phyloP scores from a whole-genome alignment of 2,113 vertebrate species.

The Pseudopodoces humilis region DNA sequence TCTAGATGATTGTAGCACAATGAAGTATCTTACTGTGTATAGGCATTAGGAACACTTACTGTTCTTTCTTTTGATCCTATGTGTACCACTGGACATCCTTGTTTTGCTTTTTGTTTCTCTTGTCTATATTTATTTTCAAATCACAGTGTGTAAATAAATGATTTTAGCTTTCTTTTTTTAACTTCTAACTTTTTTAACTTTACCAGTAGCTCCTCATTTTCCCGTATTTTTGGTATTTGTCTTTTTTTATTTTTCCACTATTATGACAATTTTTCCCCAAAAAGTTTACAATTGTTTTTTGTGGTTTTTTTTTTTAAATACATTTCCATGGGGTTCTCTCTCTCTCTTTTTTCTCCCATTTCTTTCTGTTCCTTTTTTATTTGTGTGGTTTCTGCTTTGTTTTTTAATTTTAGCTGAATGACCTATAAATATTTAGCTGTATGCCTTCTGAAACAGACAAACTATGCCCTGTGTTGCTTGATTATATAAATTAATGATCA shows the following conservation, averaged over 20 bases:
- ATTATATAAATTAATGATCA: neutral
- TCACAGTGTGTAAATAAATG: neutral
- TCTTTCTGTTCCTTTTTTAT: neutral
- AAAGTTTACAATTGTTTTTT: neutral
- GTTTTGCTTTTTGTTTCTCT: neutral
- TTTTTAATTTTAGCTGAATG: neutral
- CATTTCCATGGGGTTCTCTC: accelerated
- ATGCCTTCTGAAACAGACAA: neutral
- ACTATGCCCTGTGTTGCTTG: neutral
- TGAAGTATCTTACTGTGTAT: neutral
- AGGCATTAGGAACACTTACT: neutral
- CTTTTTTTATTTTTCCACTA: neutral
- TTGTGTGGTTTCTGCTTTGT: neutral
- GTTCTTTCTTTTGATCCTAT: neutral
- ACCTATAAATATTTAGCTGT: neutral
- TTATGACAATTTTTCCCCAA: accelerated
- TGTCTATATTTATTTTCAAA: neutral
- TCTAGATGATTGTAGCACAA: neutral
- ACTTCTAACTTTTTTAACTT: neutral
- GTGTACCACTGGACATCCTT: neutral
- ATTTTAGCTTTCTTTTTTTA: neutral
- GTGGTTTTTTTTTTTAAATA: too few relatives aligned
- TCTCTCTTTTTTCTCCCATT: neutral
- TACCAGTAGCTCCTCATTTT: neutral
- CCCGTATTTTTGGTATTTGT: neutral